These are phyloP conservation scores for Pseudomyrmex pallidus DNA, from an alignment of 1,140 invertebrate genomes.

Conservation along the genomic window DNA sequence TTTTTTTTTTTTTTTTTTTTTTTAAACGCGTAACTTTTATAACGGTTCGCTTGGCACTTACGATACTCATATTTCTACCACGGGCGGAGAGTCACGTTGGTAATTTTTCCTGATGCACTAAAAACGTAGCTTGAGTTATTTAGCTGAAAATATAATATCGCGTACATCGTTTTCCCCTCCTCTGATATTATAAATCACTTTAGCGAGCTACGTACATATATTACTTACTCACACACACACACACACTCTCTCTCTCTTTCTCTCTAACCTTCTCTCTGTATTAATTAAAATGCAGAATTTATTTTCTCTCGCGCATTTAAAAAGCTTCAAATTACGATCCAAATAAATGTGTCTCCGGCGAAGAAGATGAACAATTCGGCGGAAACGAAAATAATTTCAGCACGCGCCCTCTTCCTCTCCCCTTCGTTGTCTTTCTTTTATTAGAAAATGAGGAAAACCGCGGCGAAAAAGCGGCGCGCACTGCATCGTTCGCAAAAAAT, in stretches of 20 bases:
- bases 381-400: conserved; percentile 50
- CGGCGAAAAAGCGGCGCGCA: conserved; percentile 23
- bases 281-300: conserved; percentile 29
- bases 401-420: neutral
- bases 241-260: neutral
- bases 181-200: conserved; percentile 7
- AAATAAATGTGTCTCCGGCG: conserved; percentile 37
- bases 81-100: conserved; percentile 21
- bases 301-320: conserved; percentile 6
- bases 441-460: neutral
- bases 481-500: conserved; percentile 35
- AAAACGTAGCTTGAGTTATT: conserved; percentile 37
- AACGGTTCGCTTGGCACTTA: conserved; percentile 51
- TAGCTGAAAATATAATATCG: conserved; percentile 41
- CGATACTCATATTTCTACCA: conserved; percentile 48
- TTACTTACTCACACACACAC: neutral
- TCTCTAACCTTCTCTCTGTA: neutral
- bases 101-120: conserved; percentile 53
- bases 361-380: conserved; percentile 34
- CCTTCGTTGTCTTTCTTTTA: neutral
- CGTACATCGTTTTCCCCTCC: neutral
- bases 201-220: neutral
- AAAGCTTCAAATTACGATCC: conserved; percentile 24
- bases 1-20: neutral
- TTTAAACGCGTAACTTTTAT: conserved; percentile 42